A percentile compares a stretch with the other conserved stretches of the same genome.
Conservation (phyloP, 2,797 vertebrate species). For the Gymnothorax javanicus region DNA sequence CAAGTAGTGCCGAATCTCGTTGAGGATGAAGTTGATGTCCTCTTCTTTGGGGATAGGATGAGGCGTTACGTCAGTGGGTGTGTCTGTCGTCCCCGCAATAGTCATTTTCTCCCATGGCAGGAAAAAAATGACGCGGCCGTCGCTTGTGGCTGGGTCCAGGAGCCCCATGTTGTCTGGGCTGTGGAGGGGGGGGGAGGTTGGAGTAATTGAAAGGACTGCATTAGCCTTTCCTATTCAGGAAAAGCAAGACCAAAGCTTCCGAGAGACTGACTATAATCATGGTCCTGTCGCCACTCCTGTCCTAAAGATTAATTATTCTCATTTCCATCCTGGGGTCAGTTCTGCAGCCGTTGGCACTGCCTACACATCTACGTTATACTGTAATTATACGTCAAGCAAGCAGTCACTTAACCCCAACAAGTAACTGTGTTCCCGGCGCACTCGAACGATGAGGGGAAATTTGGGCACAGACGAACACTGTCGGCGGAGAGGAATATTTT, state of each 20-base stretch:
- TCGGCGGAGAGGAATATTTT: constrained; percentile 62
- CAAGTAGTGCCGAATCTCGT: constrained; percentile 93
- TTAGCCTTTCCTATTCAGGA: constrained; percentile 74
- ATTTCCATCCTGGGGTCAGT: constrained; percentile 70
- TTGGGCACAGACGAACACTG: constrained; percentile 78
- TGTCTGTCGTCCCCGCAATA: constrained; percentile 93
- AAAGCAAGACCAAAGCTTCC: constrained; percentile 58
- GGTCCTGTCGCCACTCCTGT: constrained; percentile 71
- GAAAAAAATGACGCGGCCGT: constrained; percentile 97
- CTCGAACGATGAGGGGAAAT: constrained; percentile 81
- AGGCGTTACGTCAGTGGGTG: constrained; percentile 83
- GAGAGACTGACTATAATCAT: constrained; percentile 76
- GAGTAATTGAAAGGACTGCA: constrained; percentile 69
- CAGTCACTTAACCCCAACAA: constrained; percentile 64
- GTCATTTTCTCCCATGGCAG: constrained; percentile 98
- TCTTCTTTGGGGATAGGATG: constrained; percentile 92
- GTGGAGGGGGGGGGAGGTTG: no score
- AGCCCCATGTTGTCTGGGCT: constrained; percentile 98
- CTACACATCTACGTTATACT: constrained; percentile 67
- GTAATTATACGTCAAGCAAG: constrained; percentile 65
- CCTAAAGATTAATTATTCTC: constrained; percentile 76
- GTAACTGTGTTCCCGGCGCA: constrained; percentile 44
- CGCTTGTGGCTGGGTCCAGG: constrained; percentile 94
- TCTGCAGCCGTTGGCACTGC: constrained; percentile 55
- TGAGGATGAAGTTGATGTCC: constrained; percentile 97